Base-by-base conservation (phyloP, 2,797 vertebrate species). In the Fringilla coelebs region DNA sequence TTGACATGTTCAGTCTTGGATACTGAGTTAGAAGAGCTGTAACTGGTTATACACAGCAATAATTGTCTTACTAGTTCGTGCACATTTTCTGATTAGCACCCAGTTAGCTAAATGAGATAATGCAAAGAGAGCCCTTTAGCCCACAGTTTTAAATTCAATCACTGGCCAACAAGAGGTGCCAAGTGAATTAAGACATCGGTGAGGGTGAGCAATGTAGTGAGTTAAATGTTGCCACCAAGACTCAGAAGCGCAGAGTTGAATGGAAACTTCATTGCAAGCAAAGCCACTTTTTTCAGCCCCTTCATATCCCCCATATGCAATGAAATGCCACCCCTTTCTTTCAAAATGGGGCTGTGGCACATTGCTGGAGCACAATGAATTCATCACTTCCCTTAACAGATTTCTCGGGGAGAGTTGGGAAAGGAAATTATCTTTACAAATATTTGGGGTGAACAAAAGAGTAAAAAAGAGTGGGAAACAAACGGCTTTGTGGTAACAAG, bases 371-470 rank as follows among this genome's bases (percentile, higher is more conserved):
- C 70, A 52, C 62, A 66, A 11, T 16, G 38, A 95, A 94, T 95
- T 60, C 17, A 90, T 94, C 60, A 67, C 29, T 70, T 93, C 3
- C 1, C 67, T 70, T 82, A 91, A 87, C 43, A 75, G 90, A 79
- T 96, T 91, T 89, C 34, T 3, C 82, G 19, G 26, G 43, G 28
- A 13, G 9, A 75, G 17, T 3, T 93, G 15, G 29, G 63, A 45
- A 22, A 84, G 60, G 66, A 90, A 94, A 85, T 88, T 90, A 79
- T 93, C 74, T 90, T 94, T 93, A 10, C 70, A 96, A 93, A 93
- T 75, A 85, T 82, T 86, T 90, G 67, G 43, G 12, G 36, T 91
- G 90, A 95, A 90, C 73, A 76, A 58, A 88, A 75, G 72, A 74
- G 40, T 85, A 19, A 73, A 81, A 84, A 88, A 66, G 57, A 83